phyloP scores from a whole-genome alignment of 1,140 invertebrate genomes.

The Elymnias hypermnestra region DNA sequence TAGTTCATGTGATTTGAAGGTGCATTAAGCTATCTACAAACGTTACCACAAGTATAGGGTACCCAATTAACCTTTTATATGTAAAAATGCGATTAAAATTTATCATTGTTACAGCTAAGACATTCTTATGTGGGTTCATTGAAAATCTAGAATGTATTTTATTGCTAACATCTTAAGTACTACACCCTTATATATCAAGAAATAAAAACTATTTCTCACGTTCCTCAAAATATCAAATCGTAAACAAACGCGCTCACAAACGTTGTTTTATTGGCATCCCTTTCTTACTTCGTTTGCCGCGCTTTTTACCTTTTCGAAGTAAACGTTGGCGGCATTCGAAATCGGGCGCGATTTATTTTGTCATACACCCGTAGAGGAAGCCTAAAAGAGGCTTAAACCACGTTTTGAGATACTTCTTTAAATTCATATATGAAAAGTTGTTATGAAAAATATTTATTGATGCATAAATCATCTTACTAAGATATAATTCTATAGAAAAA shows the following conservation, averaged over 20 bases:
- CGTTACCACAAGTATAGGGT: too few relatives aligned
- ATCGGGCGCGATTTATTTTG: conserved; percentile 67
- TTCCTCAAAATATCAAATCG: conserved; percentile 66
- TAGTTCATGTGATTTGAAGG: too few relatives aligned
- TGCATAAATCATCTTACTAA: conserved; percentile 24
- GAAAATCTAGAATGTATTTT: conserved; percentile 46
- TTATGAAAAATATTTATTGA: conserved; percentile 36
- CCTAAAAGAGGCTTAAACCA: conserved; percentile 53
- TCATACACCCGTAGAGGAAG: conserved; percentile 56
- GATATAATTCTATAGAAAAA: conserved; percentile 29
- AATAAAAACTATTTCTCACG: conserved; percentile 72
- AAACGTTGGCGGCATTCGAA: conserved; percentile 72
- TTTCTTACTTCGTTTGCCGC: conserved; percentile 68
- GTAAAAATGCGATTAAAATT: too few relatives aligned
- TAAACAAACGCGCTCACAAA: conserved; percentile 70
- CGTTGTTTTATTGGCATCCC: conserved; percentile 73
- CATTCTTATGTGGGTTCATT: conserved; percentile 1
- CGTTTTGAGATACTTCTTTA: conserved; percentile 70
- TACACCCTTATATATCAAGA: conserved; percentile 57
- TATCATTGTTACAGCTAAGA: too few relatives aligned
- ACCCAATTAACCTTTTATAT: too few relatives aligned
- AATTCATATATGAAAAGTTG: conserved; percentile 36
- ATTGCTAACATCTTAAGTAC: conserved; percentile 52
- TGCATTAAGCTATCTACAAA: too few relatives aligned
- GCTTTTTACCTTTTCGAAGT: conserved; percentile 67